Conservation (phyloP, 2,888 invertebrate genomes). For the Mesorhabditis sp. region DNA sequence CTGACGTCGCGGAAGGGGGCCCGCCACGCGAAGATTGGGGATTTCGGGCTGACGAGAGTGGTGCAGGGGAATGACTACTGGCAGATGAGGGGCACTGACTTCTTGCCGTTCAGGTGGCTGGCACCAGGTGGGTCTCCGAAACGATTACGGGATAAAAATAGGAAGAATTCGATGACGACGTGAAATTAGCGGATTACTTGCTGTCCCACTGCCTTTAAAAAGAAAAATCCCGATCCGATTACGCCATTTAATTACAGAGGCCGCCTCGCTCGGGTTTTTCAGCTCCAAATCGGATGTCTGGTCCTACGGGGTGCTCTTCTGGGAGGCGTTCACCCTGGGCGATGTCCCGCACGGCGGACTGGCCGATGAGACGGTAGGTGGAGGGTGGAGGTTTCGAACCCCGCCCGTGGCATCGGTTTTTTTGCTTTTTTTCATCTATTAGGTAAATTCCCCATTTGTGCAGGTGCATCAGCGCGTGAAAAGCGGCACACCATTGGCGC, state of each 20-base stretch:
- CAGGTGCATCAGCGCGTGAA: conserved; percentile 69
- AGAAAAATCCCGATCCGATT: background rate
- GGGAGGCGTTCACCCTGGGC: conserved; percentile 94
- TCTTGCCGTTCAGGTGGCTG: conserved; percentile 96
- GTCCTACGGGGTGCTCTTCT: conserved; percentile 70
- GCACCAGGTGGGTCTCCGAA: conserved; percentile 73
- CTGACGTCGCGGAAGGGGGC: background rate
- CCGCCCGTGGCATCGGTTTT: no score
- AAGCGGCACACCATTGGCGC: conserved; percentile 73
- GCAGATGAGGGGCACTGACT: conserved; percentile 81
- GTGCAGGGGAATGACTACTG: conserved; percentile 97
- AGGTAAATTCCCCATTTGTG: no score
- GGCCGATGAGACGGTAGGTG: conserved; percentile 66
- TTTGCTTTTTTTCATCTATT: no score
- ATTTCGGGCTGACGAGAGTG: conserved; percentile 92
- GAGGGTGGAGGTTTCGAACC: background rate
- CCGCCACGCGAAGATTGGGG: conserved; percentile 58
- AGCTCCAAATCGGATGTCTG: conserved; percentile 95
- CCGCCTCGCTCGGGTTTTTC: conserved; percentile 88
- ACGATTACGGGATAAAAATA: conserved; percentile 69
- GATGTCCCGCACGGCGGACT: conserved; percentile 93
- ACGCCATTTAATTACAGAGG: conserved; percentile 69
- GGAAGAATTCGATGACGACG: no score
- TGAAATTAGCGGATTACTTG: background rate
- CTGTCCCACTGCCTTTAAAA: background rate